These are phyloP conservation scores for Stenodema calcarata DNA, from an alignment of 2,888 invertebrate genomes.

Conservation along the genomic window DNA sequence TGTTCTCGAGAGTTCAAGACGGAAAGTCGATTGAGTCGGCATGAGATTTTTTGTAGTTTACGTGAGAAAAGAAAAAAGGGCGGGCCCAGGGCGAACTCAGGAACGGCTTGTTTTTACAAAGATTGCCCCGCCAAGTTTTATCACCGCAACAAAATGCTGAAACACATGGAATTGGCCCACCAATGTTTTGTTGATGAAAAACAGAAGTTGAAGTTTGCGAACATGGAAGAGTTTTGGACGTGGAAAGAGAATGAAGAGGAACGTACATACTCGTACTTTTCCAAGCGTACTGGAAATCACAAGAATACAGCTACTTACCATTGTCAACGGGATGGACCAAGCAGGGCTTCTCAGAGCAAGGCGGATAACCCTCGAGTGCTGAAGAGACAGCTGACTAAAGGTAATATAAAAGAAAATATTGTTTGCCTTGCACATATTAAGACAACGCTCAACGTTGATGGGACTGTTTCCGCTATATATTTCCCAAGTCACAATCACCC, in stretches of 20 bases:
- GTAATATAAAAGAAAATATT: slow-evolving; percentile 27
- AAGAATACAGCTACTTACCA: slow-evolving; percentile 31
- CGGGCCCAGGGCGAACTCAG: not conserved
- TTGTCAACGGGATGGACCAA: slow-evolving; percentile 25
- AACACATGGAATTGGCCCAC: slow-evolving; percentile 22
- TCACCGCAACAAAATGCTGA: slow-evolving; percentile 31
- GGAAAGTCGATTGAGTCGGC: not conserved
- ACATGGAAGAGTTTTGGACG: slow-evolving; percentile 40
- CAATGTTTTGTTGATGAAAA: not conserved
- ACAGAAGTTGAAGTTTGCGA: not conserved
- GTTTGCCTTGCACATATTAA: slow-evolving; percentile 32
- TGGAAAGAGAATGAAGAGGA: slow-evolving; percentile 39
- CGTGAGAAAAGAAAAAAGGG: not conserved
- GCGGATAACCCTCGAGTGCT: not conserved
- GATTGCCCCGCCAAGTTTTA: slow-evolving; percentile 33
- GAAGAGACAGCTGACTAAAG: slow-evolving; percentile 11
- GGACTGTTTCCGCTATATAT: not conserved
- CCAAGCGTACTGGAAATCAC: slow-evolving; percentile 31
- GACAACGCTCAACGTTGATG: slow-evolving; percentile 15
- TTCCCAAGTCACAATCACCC: slow-evolving; percentile 38
- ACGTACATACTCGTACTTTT: slow-evolving; percentile 33
- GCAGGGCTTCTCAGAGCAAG: not conserved
- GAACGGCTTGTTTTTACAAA: slow-evolving; percentile 8
- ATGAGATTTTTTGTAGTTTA: not conserved
- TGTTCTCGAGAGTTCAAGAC: slow-evolving; percentile 28